Evolutionary conservation across 2,797 vertebrate species (phyloP).

Genomic region (Chelon auratus): DNA sequence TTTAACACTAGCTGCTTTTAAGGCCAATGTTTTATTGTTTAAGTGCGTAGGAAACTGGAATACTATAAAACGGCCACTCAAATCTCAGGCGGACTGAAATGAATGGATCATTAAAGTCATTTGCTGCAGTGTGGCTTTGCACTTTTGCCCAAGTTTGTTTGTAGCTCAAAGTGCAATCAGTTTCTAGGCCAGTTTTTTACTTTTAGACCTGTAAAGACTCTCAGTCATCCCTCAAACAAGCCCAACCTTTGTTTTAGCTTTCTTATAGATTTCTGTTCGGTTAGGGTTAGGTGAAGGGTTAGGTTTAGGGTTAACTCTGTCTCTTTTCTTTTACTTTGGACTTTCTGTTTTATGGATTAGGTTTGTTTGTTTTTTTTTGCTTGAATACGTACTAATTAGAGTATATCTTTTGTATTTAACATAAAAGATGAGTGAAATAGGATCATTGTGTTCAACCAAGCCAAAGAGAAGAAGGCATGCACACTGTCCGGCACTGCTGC

Average conservation of each 20-base stretch:
- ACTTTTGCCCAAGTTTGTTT: neutral
- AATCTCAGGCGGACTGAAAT: neutral
- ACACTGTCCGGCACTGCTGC: neutral
- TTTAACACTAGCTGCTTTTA: neutral
- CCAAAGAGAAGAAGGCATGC: neutral
- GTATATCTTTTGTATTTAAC: neutral
- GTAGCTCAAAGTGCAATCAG: neutral
- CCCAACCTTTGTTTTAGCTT: too few relatives aligned
- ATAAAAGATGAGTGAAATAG: neutral
- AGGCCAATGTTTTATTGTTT: neutral
- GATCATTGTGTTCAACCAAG: constrained; percentile 8
- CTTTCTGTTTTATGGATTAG: neutral
- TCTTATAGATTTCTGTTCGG: too few relatives aligned
- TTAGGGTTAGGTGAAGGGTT: too few relatives aligned
- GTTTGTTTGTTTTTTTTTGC: neutral
- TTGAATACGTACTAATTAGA: neutral
- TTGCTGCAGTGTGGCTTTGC: too few relatives aligned
- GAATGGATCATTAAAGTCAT: neutral
- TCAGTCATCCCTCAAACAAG: neutral
- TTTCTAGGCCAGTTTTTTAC: neutral
- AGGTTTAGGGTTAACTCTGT: neutral
- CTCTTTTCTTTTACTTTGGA: neutral
- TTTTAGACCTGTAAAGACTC: neutral
- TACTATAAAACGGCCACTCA: neutral
- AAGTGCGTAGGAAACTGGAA: neutral